Evolutionary conservation across 2,797 vertebrate species (phyloP).

Genomic region (Pipistrellus kuhlii): DNA sequence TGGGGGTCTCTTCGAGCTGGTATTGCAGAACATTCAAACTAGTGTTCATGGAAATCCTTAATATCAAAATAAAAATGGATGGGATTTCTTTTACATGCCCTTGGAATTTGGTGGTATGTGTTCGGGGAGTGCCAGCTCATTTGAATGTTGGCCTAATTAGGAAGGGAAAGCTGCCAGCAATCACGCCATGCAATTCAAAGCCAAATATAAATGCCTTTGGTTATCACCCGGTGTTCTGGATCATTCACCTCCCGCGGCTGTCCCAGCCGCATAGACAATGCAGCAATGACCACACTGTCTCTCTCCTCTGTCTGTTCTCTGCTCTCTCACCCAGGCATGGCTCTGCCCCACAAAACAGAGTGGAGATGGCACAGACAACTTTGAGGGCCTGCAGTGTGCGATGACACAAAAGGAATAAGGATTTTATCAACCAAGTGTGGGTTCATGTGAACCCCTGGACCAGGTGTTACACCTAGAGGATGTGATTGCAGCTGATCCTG

Average conservation of each 20-base stretch:
- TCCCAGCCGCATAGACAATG: background rate
- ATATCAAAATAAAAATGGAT: slow-evolving; percentile 45
- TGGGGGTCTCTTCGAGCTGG: background rate
- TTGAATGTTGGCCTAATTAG: slow-evolving; percentile 72
- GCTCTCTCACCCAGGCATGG: background rate
- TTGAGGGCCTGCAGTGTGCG: background rate
- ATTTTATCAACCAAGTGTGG: background rate
- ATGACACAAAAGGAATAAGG: background rate
- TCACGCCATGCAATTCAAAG: background rate
- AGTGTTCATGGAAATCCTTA: slow-evolving; percentile 1
- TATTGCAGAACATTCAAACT: background rate
- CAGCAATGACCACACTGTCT: slow-evolving; percentile 4
- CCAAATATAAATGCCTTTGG: slow-evolving; percentile 58
- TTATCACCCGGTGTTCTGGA: slow-evolving; percentile 14
- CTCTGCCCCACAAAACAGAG: background rate
- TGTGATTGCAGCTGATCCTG: background rate
- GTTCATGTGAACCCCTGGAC: background rate
- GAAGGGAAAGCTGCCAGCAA: slow-evolving; percentile 65
- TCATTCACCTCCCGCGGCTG: slow-evolving; percentile 5
- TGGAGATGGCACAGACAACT: background rate
- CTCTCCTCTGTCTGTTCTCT: background rate
- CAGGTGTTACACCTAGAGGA: background rate
- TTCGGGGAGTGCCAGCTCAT: slow-evolving; percentile 59
- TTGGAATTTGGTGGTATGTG: slow-evolving; percentile 40
- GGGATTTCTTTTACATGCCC: slow-evolving; percentile 6